Percentiles rank a stretch among this genome's conserved stretches.
phyloP scores from a whole-genome alignment of 1,140 invertebrate genomes.

The Atta cephalotes region DNA sequence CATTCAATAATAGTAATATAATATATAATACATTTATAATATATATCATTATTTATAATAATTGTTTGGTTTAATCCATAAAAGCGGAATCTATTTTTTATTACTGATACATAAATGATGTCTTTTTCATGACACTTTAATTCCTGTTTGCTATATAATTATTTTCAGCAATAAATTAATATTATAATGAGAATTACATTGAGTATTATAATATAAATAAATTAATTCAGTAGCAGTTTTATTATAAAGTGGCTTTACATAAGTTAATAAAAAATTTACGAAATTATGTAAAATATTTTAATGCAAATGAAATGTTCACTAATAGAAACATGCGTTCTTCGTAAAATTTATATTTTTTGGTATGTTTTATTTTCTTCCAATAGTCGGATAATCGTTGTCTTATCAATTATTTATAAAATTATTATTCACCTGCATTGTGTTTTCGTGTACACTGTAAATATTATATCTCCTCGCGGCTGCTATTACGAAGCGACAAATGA shows the following conservation, averaged over 20 bases:
- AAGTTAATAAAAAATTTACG: background rate
- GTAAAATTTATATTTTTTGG: background rate
- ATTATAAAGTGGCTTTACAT: background rate
- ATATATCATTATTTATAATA: background rate
- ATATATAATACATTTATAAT: background rate
- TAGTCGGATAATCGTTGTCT: background rate
- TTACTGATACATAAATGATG: background rate
- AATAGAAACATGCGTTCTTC: background rate
- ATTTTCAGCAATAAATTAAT: background rate
- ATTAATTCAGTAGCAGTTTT: background rate
- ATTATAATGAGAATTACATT: background rate
- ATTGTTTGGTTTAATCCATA: background rate
- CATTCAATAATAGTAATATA: background rate
- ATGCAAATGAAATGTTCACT: background rate
- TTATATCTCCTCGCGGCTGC: constrained; percentile 7
- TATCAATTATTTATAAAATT: constrained; percentile 10
- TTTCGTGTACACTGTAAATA: background rate
- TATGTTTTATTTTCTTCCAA: background rate
- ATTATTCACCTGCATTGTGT: constrained; percentile 19
- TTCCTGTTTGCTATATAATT: background rate
- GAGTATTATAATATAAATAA: background rate
- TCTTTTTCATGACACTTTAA: constrained; percentile 1
- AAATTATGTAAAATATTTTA: background rate
- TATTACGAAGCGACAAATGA: constrained; percentile 20
- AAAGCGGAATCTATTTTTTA: constrained; percentile 6